Percentiles rank a stretch among this genome's conserved stretches.
Conservation (phyloP, 2,888 invertebrate species). For the Omphaloscelis lunosa region DNA sequence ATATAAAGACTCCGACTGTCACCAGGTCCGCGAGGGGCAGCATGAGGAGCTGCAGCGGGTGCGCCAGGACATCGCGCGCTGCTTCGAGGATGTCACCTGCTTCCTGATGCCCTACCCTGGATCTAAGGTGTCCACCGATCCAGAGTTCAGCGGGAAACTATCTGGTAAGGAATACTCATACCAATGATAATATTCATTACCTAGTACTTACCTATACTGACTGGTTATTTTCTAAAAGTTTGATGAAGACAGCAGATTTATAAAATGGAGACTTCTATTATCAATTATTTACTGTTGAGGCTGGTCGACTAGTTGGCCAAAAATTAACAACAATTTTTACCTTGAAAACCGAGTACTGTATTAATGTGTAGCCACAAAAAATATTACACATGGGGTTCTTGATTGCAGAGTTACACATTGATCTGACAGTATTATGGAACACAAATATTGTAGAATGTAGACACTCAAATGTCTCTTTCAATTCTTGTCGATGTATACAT, state of each 20-base stretch:
- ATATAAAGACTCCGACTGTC: not conserved
- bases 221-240: not conserved
- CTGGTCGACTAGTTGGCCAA: not conserved
- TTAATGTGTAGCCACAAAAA: no score
- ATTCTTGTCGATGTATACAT: no score
- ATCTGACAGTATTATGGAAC: no score
- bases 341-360: not conserved
- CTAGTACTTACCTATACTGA: no score
- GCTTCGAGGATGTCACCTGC: constrained; percentile 98
- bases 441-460: no score
- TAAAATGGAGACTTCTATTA: not conserved
- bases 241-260: not conserved
- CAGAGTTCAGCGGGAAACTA: constrained; percentile 97
- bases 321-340: not conserved
- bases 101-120: constrained; percentile 99
- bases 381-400: no score
- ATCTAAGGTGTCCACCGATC: constrained; percentile 98
- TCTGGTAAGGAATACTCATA: constrained; percentile 69
- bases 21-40: constrained; percentile 95
- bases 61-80: constrained; percentile 97
- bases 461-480: no score
- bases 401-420: no score
- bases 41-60: constrained; percentile 98
- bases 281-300: not conserved
- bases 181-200: not conserved